Base-by-base conservation (phyloP, 2,888 invertebrate species). In the Leucania comma region DNA sequence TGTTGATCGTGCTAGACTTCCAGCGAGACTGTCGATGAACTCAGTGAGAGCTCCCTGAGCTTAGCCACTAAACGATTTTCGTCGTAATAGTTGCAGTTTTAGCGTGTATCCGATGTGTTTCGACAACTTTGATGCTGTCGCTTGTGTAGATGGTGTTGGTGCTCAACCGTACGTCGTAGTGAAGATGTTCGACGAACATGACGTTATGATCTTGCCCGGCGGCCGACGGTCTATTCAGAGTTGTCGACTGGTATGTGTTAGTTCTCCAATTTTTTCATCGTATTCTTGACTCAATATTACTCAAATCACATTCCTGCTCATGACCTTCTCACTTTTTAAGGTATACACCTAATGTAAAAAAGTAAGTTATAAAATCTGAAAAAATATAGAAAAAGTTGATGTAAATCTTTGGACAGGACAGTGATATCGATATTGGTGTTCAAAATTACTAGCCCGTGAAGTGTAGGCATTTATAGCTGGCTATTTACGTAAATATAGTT, bases 1-100 rank as follows among this genome's bases (percentile, higher is more conserved):
- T 88, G 81, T 75, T 87, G 66, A 82, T 89, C 71, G 80, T 87
- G 64, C 75, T 82, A 65, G 80, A 82, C 81, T 61, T 78, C 26
- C 22, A 81, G 81, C 22, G 24, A 12, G 48, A 66, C 62, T 22
- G 51, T 59, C 20, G 26, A 53, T 58, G 61, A 46, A 80, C 75
- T 50, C 8, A 77, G 72, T 81, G 82, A 63, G 26, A 68, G 82
- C 60, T 78, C 32, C 24, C 35, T 10, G 62, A 75, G 76, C 68
- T 56, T 32, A 51, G 50, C 60, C 48, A 60, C 42, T 42, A 20
- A 68, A 56, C 56, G 42, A 78, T 77, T 60, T n/a, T 81, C 71
- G 67, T 81, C 67, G 22, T 71, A 71, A 67, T 67, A 66, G 78
- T 77, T 77, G 82, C 67, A 60, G 82, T 79, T 81, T 60, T 62